Evolutionary conservation across 1,140 invertebrate species (phyloP).

Genomic region (Daktulosphaira vitifoliae): DNA sequence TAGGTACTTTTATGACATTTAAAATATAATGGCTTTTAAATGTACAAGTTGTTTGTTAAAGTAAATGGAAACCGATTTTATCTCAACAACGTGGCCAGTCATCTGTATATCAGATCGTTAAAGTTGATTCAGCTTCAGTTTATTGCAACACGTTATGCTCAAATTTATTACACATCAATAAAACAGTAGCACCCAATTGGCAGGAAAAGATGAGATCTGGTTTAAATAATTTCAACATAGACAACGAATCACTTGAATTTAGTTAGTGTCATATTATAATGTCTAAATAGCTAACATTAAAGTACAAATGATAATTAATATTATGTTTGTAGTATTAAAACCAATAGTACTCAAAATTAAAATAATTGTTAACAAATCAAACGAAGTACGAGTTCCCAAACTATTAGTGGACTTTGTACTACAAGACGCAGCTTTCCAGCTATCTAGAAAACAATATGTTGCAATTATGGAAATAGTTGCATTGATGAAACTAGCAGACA

Average conservation of each 20-base stretch:
- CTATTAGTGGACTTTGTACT: constrained; percentile 65
- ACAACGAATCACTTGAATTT: constrained; percentile 63
- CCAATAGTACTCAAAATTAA: constrained; percentile 71
- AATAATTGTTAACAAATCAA: constrained; percentile 65
- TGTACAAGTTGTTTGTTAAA: constrained; percentile 43
- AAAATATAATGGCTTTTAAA: not conserved
- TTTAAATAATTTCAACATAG: constrained; percentile 66
- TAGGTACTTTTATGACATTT: too few species aligned
- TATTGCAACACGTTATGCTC: constrained; percentile 61
- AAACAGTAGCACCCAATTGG: constrained; percentile 46
- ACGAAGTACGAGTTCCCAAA: constrained; percentile 59
- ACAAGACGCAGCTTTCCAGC: constrained; percentile 64
- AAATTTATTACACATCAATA: constrained; percentile 37
- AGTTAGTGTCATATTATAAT: constrained; percentile 49
- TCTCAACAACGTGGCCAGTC: constrained; percentile 51
- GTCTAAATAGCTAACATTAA: not conserved
- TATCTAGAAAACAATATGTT: constrained; percentile 64
- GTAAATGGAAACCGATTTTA: constrained; percentile 72
- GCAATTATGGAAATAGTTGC: constrained; percentile 57
- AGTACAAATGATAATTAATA: not conserved
- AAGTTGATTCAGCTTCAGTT: constrained; percentile 63
- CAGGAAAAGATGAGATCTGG: constrained; percentile 60
- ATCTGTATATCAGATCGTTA: constrained; percentile 64
- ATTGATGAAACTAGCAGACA: constrained; percentile 57
- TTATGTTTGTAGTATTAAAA: constrained; percentile 51